A percentile compares a stretch with the other conserved stretches of the same genome.
These are phyloP conservation scores for Clarias platycephalus DNA, from an alignment of 2,797 vertebrate genomes.

Conservation along the genomic window DNA sequence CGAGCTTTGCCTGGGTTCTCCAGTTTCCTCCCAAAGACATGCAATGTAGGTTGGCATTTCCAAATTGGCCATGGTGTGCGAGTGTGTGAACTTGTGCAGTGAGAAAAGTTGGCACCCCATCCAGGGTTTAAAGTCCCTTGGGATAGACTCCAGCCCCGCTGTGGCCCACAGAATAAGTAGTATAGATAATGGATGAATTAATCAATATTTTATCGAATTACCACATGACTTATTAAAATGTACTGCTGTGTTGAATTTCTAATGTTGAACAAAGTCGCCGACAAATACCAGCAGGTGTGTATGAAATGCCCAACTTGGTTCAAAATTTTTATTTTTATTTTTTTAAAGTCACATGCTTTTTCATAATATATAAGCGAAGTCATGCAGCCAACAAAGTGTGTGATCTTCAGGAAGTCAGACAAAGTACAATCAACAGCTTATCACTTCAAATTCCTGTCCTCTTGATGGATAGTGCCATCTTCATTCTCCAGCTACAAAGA, in stretches of 20 bases:
- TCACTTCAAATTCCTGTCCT: conserved; percentile 1
- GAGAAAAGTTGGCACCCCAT: too few relatives aligned
- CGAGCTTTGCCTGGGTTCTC: too few relatives aligned
- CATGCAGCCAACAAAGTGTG: not conserved
- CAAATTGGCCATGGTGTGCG: too few relatives aligned
- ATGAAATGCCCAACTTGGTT: not conserved
- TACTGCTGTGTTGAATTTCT: not conserved
- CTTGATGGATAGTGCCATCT: not conserved
- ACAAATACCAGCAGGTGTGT: not conserved
- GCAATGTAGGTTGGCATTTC: too few relatives aligned
- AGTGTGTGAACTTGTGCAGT: too few relatives aligned
- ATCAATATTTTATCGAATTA: not conserved
- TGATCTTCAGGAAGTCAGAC: conserved; percentile 1
- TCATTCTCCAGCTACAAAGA: conserved; percentile 35
- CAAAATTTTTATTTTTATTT: too few relatives aligned
- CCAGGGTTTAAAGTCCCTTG: too few relatives aligned
- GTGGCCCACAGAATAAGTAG: too few relatives aligned
- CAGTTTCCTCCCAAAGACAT: too few relatives aligned
- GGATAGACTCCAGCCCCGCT: too few relatives aligned
- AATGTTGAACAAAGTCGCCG: not conserved
- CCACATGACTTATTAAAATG: not conserved
- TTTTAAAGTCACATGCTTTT: not conserved
- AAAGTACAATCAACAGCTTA: conserved; percentile 21
- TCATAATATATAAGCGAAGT: conserved; percentile 1
- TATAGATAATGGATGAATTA: too few relatives aligned